These are phyloP conservation scores for Saimiri boliviensis DNA, from an alignment of 2,113 vertebrate species.

Conservation along the genomic window DNA sequence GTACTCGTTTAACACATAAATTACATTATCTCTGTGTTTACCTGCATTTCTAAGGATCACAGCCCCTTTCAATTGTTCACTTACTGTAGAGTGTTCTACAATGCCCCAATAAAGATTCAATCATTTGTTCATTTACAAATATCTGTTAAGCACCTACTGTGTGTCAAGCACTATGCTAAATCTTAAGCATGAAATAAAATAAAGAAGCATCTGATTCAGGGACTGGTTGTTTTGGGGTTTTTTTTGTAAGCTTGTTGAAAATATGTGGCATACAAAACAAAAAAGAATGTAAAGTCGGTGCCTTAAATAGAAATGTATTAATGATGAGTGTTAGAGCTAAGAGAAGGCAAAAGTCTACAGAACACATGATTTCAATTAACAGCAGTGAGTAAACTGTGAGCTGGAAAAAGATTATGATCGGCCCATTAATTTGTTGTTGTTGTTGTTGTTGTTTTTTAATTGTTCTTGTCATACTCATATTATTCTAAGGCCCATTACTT, in stretches of 20 bases:
- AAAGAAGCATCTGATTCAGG: neutral
- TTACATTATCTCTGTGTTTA: neutral
- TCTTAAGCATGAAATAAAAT: neutral
- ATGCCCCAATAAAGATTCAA: neutral
- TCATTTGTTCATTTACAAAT: conserved; percentile 1
- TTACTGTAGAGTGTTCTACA: neutral
- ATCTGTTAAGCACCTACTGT: conserved; percentile 6
- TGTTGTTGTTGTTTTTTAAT: too few species aligned
- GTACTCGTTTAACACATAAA: neutral
- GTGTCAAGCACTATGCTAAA: neutral
- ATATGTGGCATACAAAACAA: neutral
- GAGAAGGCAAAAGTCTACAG: neutral
- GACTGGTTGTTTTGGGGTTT: neutral
- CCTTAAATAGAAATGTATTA: conserved; percentile 13
- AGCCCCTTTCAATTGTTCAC: neutral
- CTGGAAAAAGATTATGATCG: neutral
- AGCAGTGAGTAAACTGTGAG: neutral
- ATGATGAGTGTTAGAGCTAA: neutral
- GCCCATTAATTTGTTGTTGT: neutral
- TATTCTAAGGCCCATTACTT: neutral
- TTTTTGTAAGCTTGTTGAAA: neutral
- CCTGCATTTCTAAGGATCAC: neutral
- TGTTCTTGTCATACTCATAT: too few species aligned
- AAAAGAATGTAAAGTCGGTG: neutral
- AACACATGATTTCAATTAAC: neutral